phyloP scores from a whole-genome alignment of 2,113 vertebrate genomes.

The Narcine bancroftii region DNA sequence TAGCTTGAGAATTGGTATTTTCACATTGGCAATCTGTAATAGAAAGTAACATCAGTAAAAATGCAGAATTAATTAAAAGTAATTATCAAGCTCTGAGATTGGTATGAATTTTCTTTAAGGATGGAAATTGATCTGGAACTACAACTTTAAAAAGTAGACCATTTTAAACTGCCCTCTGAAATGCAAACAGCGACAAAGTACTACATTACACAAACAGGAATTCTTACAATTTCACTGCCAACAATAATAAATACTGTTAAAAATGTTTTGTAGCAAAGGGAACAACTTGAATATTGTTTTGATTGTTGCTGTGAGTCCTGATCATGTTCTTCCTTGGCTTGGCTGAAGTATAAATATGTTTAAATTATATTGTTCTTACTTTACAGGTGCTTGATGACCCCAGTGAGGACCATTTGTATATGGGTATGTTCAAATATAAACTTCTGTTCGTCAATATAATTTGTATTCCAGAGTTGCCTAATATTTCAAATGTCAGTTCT shows the following conservation, averaged over 20 bases:
- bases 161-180: not conserved
- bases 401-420: slow-evolving; percentile 93
- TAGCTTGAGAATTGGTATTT: not conserved
- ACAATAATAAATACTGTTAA: not conserved
- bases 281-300: not conserved
- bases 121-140: not conserved
- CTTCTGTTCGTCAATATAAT: accelerated
- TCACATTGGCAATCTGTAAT: not conserved
- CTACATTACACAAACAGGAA: not conserved
- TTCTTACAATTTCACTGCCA: not conserved
- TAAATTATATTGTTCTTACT: not conserved
- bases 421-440: slow-evolving; percentile 68
- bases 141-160: not conserved
- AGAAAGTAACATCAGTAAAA: not conserved
- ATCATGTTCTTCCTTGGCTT: slow-evolving; percentile 52
- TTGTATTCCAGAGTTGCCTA: not conserved
- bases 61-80: too few species aligned
- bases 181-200: not conserved
- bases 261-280: not conserved
- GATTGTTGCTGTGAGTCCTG: not conserved
- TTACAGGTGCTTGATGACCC: slow-evolving; percentile 92
- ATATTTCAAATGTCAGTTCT: too few species aligned
- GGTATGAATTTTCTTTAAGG: not conserved
- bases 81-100: not conserved
- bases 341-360: not conserved